These are phyloP conservation scores for Centroberyx gerrardi DNA, from an alignment of 2,797 vertebrate species.

Conservation along the genomic window DNA sequence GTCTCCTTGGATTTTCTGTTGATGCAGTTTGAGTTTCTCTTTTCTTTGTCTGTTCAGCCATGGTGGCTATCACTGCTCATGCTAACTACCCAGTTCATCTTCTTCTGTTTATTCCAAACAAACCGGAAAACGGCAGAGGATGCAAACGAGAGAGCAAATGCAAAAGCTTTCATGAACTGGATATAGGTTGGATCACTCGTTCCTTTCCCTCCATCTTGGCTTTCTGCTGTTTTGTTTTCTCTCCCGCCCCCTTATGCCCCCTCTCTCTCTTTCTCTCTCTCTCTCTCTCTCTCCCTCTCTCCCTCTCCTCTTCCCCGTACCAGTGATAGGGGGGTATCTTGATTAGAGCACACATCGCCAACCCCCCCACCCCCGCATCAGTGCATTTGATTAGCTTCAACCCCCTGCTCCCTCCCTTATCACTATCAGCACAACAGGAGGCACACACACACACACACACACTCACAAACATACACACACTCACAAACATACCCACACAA, in stretches of 20 bases:
- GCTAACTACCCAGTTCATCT: too few relatives aligned
- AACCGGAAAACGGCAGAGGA: too few relatives aligned
- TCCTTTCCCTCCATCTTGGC: neutral
- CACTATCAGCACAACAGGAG: conserved; percentile 68
- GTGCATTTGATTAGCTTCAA: conserved; percentile 80
- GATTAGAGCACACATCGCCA: conserved; percentile 73
- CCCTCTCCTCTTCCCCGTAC: conserved; percentile 34
- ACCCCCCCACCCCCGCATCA: conserved; percentile 44
- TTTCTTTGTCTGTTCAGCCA: too few relatives aligned
- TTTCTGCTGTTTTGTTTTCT: conserved; percentile 25
- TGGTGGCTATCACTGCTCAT: too few relatives aligned
- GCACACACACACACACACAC: conserved; percentile 19
- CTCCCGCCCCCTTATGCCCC: conserved; percentile 12
- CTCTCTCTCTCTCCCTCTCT: neutral
- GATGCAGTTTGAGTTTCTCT: too few relatives aligned
- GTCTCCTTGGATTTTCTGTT: too few relatives aligned
- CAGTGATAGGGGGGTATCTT: conserved; percentile 45
- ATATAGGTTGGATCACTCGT: neutral
- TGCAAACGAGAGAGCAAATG: too few relatives aligned
- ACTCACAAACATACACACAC: conserved; percentile 17
- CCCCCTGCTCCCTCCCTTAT: conserved; percentile 67
- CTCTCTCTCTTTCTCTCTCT: neutral
- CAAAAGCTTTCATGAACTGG: too few relatives aligned
- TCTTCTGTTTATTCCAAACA: too few relatives aligned
- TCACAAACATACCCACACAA: conserved; percentile 8